Conservation (phyloP, 2,797 vertebrate species). For the Cirrhinus mrigala region DNA sequence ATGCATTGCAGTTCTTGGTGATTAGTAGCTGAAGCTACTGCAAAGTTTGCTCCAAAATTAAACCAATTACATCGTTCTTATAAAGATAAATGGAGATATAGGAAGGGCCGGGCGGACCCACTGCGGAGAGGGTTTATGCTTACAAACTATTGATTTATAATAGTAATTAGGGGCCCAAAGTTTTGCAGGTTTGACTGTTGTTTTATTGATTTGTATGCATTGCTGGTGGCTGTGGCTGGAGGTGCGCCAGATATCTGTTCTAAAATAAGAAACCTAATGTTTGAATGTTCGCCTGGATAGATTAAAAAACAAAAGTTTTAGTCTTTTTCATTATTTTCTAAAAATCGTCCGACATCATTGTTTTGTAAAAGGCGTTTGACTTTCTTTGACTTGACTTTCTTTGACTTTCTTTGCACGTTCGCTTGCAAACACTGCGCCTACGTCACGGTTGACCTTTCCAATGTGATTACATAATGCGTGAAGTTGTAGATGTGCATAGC, state of each 20-base stretch:
- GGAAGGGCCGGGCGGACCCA: neutral
- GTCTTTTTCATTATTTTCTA: neutral
- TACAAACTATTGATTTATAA: constrained; percentile 50
- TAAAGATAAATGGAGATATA: constrained; percentile 38
- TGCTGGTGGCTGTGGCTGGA: constrained; percentile 12
- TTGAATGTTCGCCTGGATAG: neutral
- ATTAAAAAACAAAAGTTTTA: neutral
- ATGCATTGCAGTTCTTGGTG: constrained; percentile 2
- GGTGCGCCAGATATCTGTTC: neutral
- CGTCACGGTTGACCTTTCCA: too few species aligned
- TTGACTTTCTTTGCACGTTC: too few species aligned
- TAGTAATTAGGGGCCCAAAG: constrained; percentile 52
- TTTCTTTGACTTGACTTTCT: too few species aligned
- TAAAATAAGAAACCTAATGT: neutral
- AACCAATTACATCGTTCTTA: constrained; percentile 29
- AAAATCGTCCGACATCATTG: too few species aligned
- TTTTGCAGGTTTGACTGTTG: constrained; percentile 11
- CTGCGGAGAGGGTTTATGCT: constrained; percentile 26
- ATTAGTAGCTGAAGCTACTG: constrained; percentile 33
- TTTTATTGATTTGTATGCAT: constrained; percentile 16
- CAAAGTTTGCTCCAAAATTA: constrained; percentile 25
- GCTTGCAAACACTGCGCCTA: too few species aligned
- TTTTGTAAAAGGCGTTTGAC: too few species aligned
- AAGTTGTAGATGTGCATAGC: too few species aligned
- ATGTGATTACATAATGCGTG: too few species aligned